phyloP scores from a whole-genome alignment of 2,888 invertebrate species.

The Eilema depressum region DNA sequence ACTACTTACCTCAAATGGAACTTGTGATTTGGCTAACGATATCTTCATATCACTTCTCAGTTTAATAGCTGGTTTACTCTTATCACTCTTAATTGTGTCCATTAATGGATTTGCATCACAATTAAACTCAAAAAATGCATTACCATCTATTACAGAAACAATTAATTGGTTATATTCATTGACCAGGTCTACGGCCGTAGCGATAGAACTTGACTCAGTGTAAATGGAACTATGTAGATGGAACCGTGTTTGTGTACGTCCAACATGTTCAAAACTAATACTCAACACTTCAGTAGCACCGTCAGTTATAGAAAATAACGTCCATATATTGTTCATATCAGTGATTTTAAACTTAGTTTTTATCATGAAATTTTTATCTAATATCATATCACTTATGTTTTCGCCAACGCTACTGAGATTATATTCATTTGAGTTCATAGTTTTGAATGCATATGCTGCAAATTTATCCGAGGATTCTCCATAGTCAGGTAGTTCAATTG shows the following conservation, averaged over 20 bases:
- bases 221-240: constrained; percentile 25
- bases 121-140: constrained; percentile 44
- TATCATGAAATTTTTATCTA: constrained; percentile 64
- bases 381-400: constrained; percentile 12
- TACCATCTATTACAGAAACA: constrained; percentile 46
- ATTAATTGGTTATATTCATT: constrained; percentile 50
- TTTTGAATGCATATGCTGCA: constrained; percentile 7
- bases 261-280: constrained; percentile 53
- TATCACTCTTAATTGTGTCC: neutral
- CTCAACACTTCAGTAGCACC: constrained; percentile 46
- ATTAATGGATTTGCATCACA: constrained; percentile 24
- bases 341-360: constrained; percentile 60
- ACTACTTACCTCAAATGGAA: constrained; percentile 8
- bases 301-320: constrained; percentile 67
- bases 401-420: constrained; percentile 10
- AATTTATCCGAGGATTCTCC: neutral
- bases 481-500: neutral
- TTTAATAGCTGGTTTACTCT: neutral
- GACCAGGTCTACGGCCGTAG: constrained; percentile 21
- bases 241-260: constrained; percentile 41
- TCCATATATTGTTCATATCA: constrained; percentile 41
- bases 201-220: constrained; percentile 8
- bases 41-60: constrained; percentile 18
- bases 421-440: neutral
- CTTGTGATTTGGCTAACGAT: neutral